Evolutionary conservation across 1,140 invertebrate genomes (phyloP), one percentile per base, ranked within the genome.

Genomic region (Hyposmocoma kahamanoa): DNA sequence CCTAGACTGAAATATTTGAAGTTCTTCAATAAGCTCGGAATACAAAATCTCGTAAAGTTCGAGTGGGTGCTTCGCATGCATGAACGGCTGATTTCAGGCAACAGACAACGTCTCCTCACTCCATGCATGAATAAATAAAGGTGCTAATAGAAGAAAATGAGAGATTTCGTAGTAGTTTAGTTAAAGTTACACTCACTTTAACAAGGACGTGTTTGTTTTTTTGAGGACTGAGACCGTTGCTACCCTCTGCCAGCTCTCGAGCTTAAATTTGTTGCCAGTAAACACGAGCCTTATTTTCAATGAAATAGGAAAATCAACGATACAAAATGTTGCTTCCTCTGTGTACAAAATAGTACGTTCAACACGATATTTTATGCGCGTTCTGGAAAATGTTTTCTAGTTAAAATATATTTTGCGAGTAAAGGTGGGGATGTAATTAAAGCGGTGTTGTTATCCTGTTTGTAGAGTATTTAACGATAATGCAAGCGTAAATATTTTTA

Each of bases 61-160:
- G 24, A 26, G 24, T 53, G 47, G 34, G 22, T 30, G 51, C 42
- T 51, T 43, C 47, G 49, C 50, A 54, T 54, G 51, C 49, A 50
- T 53, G 49, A 49, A 28, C 46, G 48, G 24, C 41, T 9, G 32
- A 52, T 55, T 15, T 22, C 38, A 59, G 52, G 56, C 53, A 61
- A 56, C 52, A 10, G 30, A n/a, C 43, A 56, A 43, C 30, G 45
- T 54, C 41, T 34, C 44, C 21, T 50, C 44, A 11, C 43, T 44
- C 59, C 57, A 58, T 62, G 62, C 59, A 62, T 72, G 66, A 70
- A 75, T 72, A 75, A 70, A 53, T 72, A 64, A 75, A 60, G 50
- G 50, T 45, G 50, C 41, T 60, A 62, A 56, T 62, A 53, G 59
- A 69, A 62, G 67, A 62, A 70, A 67, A 67, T 66, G 62, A 70